Evolutionary conservation across 2,888 invertebrate species (phyloP).

Genomic region (Ennomos fuscantarius): DNA sequence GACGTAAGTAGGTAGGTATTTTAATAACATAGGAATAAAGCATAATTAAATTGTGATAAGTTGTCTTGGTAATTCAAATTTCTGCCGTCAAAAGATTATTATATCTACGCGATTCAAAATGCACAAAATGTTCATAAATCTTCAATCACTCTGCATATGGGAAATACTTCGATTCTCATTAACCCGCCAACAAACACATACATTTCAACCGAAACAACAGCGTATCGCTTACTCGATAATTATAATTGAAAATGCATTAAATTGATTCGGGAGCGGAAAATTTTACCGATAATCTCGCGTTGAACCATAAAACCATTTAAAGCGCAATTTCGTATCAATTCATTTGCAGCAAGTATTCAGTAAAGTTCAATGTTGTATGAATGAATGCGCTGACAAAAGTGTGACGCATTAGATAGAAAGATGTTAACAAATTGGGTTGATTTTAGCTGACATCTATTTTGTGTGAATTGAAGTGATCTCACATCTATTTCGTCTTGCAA

Average conservation of each 20-base stretch:
- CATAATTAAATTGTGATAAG: no score
- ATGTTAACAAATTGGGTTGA: neutral
- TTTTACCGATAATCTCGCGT: constrained; percentile 61
- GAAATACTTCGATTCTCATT: constrained; percentile 8
- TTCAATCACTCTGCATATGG: neutral
- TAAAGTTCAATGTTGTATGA: constrained; percentile 63
- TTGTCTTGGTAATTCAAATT: no score
- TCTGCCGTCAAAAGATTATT: no score
- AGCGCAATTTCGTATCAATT: constrained; percentile 60
- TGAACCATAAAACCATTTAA: constrained; percentile 63
- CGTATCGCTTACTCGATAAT: constrained; percentile 55
- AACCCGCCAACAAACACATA: constrained; percentile 24
- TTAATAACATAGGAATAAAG: neutral
- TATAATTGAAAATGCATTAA: constrained; percentile 60
- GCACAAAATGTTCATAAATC: neutral
- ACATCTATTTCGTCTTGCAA: no score
- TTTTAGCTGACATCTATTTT: neutral
- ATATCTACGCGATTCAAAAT: neutral
- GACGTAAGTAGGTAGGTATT: neutral
- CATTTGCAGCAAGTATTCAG: constrained; percentile 59
- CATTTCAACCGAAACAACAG: constrained; percentile 45
- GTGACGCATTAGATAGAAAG: constrained; percentile 13
- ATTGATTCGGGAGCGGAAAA: constrained; percentile 55
- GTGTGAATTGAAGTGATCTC: no score
- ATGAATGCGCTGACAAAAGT: constrained; percentile 55